These are phyloP conservation scores for Falcunculus frontatus DNA, from an alignment of 2,113 vertebrate species.

Conservation along the genomic window DNA sequence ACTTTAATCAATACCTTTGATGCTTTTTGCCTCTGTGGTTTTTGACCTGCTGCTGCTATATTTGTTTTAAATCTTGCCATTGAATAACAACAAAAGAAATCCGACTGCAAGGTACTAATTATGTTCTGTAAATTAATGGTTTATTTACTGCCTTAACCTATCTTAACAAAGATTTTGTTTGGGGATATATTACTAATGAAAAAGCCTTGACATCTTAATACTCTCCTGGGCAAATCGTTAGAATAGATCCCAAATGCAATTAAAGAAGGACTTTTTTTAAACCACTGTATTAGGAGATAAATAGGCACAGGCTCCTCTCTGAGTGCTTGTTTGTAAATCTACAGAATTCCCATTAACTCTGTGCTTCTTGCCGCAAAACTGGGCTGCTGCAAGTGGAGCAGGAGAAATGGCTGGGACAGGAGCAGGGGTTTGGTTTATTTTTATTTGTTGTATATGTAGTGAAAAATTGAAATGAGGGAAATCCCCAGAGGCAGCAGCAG, in stretches of 20 bases:
- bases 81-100: constrained; percentile 27
- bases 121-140: constrained; percentile 63
- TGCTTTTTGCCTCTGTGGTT: background rate
- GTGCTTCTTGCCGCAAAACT: background rate
- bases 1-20: constrained; percentile 21
- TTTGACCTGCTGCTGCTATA: background rate
- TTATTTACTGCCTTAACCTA: constrained; percentile 59
- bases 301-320: constrained; percentile 13
- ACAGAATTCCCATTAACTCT: constrained; percentile 9
- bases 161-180: constrained; percentile 57
- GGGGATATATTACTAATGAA: constrained; percentile 63
- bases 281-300: constrained; percentile 52
- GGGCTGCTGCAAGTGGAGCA: background rate
- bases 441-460: background rate
- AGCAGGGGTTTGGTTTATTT: background rate
- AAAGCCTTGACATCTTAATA: constrained; percentile 55
- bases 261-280: constrained; percentile 41
- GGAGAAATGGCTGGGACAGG: background rate
- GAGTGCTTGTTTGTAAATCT: constrained; percentile 46
- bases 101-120: constrained; percentile 56
- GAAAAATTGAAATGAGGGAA: background rate
- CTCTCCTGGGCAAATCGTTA: constrained; percentile 63
- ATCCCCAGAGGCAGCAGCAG: background rate
- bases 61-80: constrained; percentile 31
- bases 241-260: constrained; percentile 67